Conservation (phyloP, 2,797 vertebrate genomes). For the Ctenopoma kingsleyae region DNA sequence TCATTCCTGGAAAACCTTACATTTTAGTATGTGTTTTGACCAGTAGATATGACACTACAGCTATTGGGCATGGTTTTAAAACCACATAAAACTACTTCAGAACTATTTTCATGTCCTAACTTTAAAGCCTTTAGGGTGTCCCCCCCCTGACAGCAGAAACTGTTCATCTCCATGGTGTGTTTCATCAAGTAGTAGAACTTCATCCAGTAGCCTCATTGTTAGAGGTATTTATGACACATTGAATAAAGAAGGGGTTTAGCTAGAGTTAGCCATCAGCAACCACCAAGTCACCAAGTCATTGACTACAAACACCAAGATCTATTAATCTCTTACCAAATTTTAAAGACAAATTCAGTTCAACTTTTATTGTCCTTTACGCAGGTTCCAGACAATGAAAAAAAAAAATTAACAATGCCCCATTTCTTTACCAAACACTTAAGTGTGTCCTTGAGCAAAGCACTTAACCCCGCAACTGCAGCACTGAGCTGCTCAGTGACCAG, state of each 20-base stretch:
- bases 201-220: too few species aligned
- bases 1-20: neutral
- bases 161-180: neutral
- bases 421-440: conserved; percentile 20
- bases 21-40: neutral
- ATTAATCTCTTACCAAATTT: too few species aligned
- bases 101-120: neutral
- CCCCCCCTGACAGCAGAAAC: neutral
- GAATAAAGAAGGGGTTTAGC: neutral
- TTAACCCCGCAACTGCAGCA: conserved; percentile 2
- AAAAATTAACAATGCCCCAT: neutral
- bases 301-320: too few species aligned
- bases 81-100: neutral
- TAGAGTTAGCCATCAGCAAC: too few species aligned
- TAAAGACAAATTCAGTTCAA: too few species aligned
- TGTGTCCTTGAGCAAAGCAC: conserved; percentile 32
- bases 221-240: neutral
- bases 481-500: conserved; percentile 17
- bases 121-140: too few species aligned
- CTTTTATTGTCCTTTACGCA: conserved; percentile 15
- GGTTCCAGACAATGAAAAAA: conserved; percentile 12
- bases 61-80: neutral
- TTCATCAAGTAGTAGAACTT: neutral
- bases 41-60: neutral
- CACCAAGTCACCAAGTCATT: too few species aligned